Evolutionary conservation across 2,797 vertebrate genomes (phyloP).

Genomic region (Antrozous pallidus): DNA sequence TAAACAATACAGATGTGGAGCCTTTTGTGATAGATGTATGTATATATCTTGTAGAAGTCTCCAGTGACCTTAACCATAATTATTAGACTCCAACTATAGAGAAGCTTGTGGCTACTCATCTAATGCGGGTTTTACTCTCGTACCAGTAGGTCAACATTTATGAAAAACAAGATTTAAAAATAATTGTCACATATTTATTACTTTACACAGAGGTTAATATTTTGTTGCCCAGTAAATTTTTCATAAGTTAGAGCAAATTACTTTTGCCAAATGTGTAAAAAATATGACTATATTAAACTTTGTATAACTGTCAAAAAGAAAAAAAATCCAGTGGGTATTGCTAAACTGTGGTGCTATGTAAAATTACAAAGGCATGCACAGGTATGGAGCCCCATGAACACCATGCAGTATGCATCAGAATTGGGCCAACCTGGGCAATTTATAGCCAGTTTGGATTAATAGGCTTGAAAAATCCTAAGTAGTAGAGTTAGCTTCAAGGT

Average conservation of each 20-base stretch:
- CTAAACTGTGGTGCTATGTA: not conserved
- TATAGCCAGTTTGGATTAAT: not conserved
- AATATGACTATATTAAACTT: not conserved
- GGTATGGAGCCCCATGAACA: not conserved
- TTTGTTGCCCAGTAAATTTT: slow-evolving; percentile 21
- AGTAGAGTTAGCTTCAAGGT: not conserved
- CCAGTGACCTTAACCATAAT: slow-evolving; percentile 84
- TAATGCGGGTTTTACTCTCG: slow-evolving; percentile 79
- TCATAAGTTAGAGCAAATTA: slow-evolving; percentile 32
- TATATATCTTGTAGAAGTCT: slow-evolving; percentile 84
- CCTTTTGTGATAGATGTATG: slow-evolving; percentile 84
- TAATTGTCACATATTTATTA: not conserved
- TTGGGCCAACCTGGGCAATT: not conserved
- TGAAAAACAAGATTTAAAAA: slow-evolving; percentile 63
- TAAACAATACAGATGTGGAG: slow-evolving; percentile 83
- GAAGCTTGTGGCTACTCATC: slow-evolving; percentile 1
- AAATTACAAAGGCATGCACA: not conserved
- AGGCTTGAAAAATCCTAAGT: not conserved
- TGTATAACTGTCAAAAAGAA: not conserved
- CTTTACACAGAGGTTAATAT: not conserved
- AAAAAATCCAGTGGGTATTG: not conserved
- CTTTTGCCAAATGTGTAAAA: slow-evolving; percentile 30
- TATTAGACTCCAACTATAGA: slow-evolving; percentile 79
- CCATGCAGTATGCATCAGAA: not conserved
- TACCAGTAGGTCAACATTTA: slow-evolving; percentile 18